These are phyloP conservation scores for Onychostruthus taczanowskii DNA, from an alignment of 2,113 vertebrate species.

Conservation along the genomic window DNA sequence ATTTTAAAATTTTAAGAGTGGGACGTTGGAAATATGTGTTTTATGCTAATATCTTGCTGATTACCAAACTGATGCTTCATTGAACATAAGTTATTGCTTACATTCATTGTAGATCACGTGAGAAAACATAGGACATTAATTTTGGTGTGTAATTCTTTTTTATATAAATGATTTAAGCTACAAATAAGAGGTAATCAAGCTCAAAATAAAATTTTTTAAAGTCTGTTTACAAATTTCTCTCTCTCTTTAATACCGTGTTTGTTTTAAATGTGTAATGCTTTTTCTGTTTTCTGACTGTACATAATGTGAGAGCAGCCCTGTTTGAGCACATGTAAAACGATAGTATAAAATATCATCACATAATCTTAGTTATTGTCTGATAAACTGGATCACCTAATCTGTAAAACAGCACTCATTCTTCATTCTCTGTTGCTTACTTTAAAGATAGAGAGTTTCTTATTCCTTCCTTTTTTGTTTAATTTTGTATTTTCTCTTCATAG, in stretches of 20 bases:
- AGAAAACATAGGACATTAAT: background rate
- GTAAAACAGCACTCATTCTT: background rate
- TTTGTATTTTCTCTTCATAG: background rate
- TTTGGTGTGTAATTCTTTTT: background rate
- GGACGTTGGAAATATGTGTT: background rate
- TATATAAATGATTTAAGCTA: background rate
- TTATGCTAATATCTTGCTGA: background rate
- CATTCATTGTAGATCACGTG: background rate
- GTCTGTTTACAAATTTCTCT: background rate
- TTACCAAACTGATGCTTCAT: background rate
- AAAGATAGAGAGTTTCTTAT: background rate
- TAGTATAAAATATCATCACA: background rate
- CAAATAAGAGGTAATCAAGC: background rate
- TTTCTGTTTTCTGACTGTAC: background rate
- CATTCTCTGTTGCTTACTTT: background rate
- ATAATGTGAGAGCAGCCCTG: background rate
- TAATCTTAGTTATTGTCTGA: background rate
- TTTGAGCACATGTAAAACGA: background rate
- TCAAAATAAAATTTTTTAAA: background rate
- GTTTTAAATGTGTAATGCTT: background rate
- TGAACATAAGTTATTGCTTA: background rate
- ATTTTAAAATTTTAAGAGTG: background rate
- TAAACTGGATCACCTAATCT: background rate
- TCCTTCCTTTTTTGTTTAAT: background rate
- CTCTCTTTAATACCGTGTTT: rapidly evolving